Evolutionary conservation across 1,140 invertebrate genomes (phyloP).

Genomic region (Heliconius melpomene): DNA sequence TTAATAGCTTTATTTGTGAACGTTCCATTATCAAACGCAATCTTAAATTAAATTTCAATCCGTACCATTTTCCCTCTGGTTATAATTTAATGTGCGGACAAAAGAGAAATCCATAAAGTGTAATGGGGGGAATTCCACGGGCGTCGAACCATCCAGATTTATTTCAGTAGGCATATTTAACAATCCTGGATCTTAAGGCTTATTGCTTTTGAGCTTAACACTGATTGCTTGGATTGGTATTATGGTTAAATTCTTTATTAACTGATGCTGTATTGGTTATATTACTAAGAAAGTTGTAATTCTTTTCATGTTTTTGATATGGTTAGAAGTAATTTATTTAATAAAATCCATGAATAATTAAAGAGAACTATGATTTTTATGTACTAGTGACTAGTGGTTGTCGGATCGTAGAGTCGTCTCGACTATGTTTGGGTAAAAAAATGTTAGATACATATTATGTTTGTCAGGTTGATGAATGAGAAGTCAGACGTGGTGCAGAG

Average conservation of each 20-base stretch:
- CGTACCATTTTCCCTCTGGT: constrained; percentile 60
- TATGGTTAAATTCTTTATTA: neutral
- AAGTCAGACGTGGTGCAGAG: too few relatives aligned
- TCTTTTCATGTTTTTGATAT: too few relatives aligned
- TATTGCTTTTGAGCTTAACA: constrained; percentile 38
- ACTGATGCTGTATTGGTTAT: neutral
- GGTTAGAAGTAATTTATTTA: too few relatives aligned
- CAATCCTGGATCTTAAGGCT: constrained; percentile 41
- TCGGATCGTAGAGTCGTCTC: too few relatives aligned
- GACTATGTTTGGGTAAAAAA: too few relatives aligned
- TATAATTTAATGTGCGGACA: constrained; percentile 75
- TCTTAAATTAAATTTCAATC: constrained; percentile 69
- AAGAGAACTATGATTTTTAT: too few relatives aligned
- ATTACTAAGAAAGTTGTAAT: neutral
- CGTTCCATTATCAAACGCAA: constrained; percentile 45
- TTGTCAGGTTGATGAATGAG: too few relatives aligned
- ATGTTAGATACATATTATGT: too few relatives aligned
- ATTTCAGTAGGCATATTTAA: constrained; percentile 60
- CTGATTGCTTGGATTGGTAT: constrained; percentile 32
- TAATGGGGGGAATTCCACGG: constrained; percentile 69
- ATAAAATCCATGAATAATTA: too few relatives aligned
- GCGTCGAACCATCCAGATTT: constrained; percentile 66
- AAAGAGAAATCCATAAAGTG: constrained; percentile 73
- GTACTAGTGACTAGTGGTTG: too few relatives aligned
- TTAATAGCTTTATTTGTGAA: constrained; percentile 37